A percentile compares a stretch with the other conserved stretches of the same genome.
Conservation (phyloP, 2,797 vertebrate genomes). For the Pteronotus mesoamericanus region DNA sequence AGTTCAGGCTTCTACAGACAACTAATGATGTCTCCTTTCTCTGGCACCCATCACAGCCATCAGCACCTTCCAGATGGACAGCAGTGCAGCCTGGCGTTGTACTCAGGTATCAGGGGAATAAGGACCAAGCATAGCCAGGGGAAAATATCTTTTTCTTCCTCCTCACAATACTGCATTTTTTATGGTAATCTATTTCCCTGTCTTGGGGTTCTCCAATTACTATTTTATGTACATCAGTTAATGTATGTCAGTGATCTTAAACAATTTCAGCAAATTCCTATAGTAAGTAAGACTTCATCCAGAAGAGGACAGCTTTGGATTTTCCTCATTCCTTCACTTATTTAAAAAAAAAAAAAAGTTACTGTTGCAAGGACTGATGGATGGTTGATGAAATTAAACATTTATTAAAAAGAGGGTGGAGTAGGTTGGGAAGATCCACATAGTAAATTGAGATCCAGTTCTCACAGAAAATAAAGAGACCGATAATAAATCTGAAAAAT, state of each 20-base stretch:
- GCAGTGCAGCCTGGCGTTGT: accelerated
- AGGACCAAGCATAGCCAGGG: neutral
- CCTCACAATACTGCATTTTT: neutral
- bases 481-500: neutral
- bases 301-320: neutral
- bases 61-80: neutral
- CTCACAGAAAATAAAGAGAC: neutral
- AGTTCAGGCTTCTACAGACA: neutral
- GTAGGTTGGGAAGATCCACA: neutral
- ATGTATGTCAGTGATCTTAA: neutral
- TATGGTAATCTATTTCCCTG: neutral
- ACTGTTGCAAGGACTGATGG: neutral
- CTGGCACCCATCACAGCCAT: neutral
- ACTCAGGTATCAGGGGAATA: neutral
- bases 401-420: neutral
- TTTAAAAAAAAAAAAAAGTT: too few species aligned
- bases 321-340: neutral
- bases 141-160: neutral
- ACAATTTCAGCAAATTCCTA: neutral
- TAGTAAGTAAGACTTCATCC: too few species aligned
- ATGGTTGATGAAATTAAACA: neutral
- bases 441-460: neutral
- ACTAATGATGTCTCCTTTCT: neutral
- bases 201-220: neutral
- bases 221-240: neutral